These are phyloP conservation scores for Anomalospiza imberbis DNA, from an alignment of 2,797 vertebrate genomes.

Conservation along the genomic window DNA sequence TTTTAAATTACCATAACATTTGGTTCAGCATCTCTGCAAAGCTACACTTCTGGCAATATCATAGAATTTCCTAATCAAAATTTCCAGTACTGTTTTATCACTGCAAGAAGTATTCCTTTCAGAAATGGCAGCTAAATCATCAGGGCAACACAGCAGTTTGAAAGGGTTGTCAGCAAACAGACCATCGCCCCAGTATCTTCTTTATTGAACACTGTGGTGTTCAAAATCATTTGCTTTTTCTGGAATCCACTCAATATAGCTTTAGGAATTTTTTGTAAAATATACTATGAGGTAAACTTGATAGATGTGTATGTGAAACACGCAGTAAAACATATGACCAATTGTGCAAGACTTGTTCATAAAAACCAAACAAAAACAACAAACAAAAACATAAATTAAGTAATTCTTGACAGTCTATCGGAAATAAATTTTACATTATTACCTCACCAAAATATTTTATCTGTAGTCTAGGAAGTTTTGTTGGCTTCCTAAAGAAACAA, in stretches of 20 bases:
- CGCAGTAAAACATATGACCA: neutral
- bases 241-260: neutral
- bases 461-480: neutral
- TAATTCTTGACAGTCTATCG: neutral
- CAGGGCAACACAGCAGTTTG: neutral
- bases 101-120: neutral
- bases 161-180: neutral
- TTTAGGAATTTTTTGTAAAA: neutral
- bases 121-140: neutral
- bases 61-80: neutral
- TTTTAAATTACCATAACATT: neutral
- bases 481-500: neutral
- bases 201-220: neutral
- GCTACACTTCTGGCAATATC: conserved; percentile 21
- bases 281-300: neutral
- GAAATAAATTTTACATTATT: neutral
- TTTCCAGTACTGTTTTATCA: neutral
- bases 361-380: neutral
- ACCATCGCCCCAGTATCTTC: neutral
- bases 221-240: neutral
- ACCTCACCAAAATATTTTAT: neutral
- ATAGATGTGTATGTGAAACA: neutral
- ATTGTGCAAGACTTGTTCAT: neutral
- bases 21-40: conserved; percentile 5
- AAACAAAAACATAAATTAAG: neutral